A percentile compares a stretch with the other conserved stretches of the same genome.
Conservation (phyloP, 2,888 invertebrate species). For the Phyllotreta striolata region DNA sequence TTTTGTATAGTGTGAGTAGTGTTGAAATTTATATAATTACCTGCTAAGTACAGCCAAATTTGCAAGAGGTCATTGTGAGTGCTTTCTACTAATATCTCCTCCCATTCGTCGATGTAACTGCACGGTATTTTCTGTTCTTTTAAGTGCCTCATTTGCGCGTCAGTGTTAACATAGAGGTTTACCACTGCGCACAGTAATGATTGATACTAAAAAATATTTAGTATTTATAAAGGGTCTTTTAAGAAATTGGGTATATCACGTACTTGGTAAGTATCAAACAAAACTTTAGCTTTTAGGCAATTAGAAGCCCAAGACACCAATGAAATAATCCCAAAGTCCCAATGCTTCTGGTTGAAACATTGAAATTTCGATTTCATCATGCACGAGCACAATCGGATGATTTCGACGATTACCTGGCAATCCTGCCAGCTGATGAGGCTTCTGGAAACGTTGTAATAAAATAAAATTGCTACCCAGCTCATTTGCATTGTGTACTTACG, state of each 20-base stretch:
- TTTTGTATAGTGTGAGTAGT: neutral
- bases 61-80: conserved; percentile 65
- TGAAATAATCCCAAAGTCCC: conserved; percentile 79
- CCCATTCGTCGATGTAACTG: conserved; percentile 75
- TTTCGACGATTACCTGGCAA: conserved; percentile 58
- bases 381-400: conserved; percentile 57
- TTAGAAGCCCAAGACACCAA: conserved; percentile 71
- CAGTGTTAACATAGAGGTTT: conserved; percentile 63
- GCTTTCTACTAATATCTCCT: conserved; percentile 75
- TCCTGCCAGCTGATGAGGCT: conserved; percentile 54
- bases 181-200: conserved; percentile 65
- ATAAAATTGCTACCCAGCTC: neutral
- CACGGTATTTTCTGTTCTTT: conserved; percentile 54
- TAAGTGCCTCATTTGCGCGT: conserved; percentile 60
- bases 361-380: conserved; percentile 53
- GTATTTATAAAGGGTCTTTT: neutral
- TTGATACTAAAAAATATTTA: conserved; percentile 58
- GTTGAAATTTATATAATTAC: conserved; percentile 47
- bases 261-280: conserved; percentile 66
- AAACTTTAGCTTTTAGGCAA: conserved; percentile 60
- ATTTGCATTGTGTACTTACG: conserved; percentile 27
- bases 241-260: no score
- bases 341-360: conserved; percentile 62
- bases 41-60: conserved; percentile 63
- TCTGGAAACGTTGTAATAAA: conserved; percentile 43